Base-by-base conservation (phyloP, 1,140 invertebrate species). In the Sitophilus oryzae region DNA sequence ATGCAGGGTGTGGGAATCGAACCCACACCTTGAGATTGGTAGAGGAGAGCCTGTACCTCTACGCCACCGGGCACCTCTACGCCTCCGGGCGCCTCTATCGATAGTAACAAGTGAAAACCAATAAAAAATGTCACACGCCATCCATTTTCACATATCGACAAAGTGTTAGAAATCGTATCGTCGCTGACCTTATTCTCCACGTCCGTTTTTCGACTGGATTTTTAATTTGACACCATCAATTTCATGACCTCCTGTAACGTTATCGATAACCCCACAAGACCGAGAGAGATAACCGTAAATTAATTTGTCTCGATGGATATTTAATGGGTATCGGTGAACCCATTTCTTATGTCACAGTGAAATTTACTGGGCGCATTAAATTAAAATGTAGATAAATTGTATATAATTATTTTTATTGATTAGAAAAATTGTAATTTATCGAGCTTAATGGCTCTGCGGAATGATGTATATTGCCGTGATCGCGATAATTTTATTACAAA, bases 321-420 rank as follows among this genome's bases (percentile, higher is more conserved):
- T 49, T 49, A 49, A 14, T 49, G 35, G 47, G 8, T 49, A 38
- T 49, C 34, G 44, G 21, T 46, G 34, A 46, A 46, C 4, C 22
- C 22, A 46, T 46, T 34, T n/a, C 8, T 20, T 49, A 22, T 49
- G 35, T 49, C 47, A 49, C 23, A 49, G 37, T 47, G 37, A 49
- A 49, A 49, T 49, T 49, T 49, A 49, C 34, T 37, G 36, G 21
- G 11, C 2, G 18, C 47, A 49, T 49, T 46, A 49, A 49, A 49
- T 8, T 49, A 49, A 38, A 49, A 38, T 38, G 19, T 18, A 34
- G 10, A 11, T 35, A 21, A 47, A 47, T 15, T 2, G 38, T 21
- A 1, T 21, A 11, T 34, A 34, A 46, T 46, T 19, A 46, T 46
- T 34, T 19, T 46, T 34, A 46, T 10, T 46, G n/a, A 46, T 46